Evolutionary conservation across 2,888 invertebrate genomes (phyloP).

Genomic region (Sabatieria punctata): DNA sequence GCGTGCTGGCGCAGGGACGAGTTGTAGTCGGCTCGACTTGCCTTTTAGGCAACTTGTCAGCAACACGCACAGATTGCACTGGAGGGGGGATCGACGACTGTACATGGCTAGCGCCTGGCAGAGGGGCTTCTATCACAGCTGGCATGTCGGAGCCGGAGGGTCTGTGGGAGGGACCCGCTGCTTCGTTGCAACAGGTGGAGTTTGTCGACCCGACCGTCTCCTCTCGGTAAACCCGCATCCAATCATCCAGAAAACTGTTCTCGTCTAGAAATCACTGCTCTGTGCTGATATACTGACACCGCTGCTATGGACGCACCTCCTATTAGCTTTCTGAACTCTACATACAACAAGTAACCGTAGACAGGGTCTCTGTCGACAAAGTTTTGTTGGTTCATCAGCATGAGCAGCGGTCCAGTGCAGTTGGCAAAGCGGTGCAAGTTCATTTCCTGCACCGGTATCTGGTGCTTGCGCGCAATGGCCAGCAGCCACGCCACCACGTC

Average conservation of each 20-base stretch:
- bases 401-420: conserved; percentile 20
- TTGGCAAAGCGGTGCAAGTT: conserved; percentile 19
- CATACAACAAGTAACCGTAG: conserved; percentile 23
- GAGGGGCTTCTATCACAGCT: too few relatives aligned
- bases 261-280: conserved; percentile 13
- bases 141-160: too few relatives aligned
- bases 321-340: conserved; percentile 20
- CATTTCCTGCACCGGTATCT: conserved; percentile 24
- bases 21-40: too few relatives aligned
- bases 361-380: conserved; percentile 23
- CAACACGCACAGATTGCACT: too few relatives aligned
- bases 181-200: too few relatives aligned
- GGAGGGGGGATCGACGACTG: too few relatives aligned
- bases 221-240: conserved; percentile 15
- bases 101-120: too few relatives aligned
- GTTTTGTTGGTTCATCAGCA: conserved; percentile 21
- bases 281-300: background rate
- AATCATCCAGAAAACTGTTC: conserved; percentile 17
- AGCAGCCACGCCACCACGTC: conserved; percentile 30
- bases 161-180: too few relatives aligned
- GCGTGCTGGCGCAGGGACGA: too few relatives aligned
- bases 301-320: background rate
- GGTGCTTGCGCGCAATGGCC: conserved; percentile 23
- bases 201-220: too few relatives aligned
- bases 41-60: too few relatives aligned